Evolutionary conservation across 2,113 vertebrate genomes (phyloP).

Genomic region (Sus scrofa): T2T-Sscrofa CM000829.6:24197001-24197500

Average conservation of each 20-base stretch:
- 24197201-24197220: not conserved
- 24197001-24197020: too few relatives aligned
- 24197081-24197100: not conserved
- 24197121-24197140: not conserved
- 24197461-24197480: too few relatives aligned
- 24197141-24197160: not conserved
- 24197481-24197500: not conserved
- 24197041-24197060: not conserved
- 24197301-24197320: not conserved
- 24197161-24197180: not conserved
- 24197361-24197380: too few relatives aligned
- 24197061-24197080: not conserved
- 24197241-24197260: not conserved
- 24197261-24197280: not conserved
- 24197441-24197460: too few relatives aligned
- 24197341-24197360: too few relatives aligned
- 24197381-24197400: not conserved
- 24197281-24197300: conserved; percentile 13
- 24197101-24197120: not conserved
- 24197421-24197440: not conserved
- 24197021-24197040: not conserved
- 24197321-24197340: not conserved
- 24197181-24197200: not conserved
- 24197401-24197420: not conserved
- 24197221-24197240: not conserved